These are phyloP conservation scores for Temnothorax longispinosus DNA, from an alignment of 1,140 invertebrate genomes.

Conservation along the genomic window DNA sequence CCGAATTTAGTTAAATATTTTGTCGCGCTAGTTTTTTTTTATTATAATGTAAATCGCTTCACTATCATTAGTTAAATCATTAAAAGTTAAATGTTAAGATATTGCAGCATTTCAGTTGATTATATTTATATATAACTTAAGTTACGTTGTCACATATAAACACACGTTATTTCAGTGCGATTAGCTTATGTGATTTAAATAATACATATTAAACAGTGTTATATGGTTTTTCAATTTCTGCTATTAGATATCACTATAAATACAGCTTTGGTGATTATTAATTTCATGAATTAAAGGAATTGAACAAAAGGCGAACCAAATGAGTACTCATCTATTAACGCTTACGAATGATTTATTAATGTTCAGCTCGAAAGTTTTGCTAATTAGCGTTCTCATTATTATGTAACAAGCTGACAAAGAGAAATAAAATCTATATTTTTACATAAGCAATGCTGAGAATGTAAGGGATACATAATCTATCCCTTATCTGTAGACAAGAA, in stretches of 20 bases:
- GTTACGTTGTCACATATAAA: slow-evolving; percentile 8
- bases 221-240: neutral
- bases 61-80: neutral
- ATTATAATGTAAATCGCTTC: neutral
- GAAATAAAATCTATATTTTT: slow-evolving; percentile 43
- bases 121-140: slow-evolving; percentile 15
- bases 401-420: slow-evolving; percentile 2
- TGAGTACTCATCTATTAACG: no score
- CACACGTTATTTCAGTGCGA: slow-evolving; percentile 27
- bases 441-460: slow-evolving; percentile 45
- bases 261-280: no score
- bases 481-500: no score
- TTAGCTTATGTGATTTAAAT: slow-evolving; percentile 29
- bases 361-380: no score
- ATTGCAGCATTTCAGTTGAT: neutral
- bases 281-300: no score
- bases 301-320: no score
- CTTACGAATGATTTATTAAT: no score
- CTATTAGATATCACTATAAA: no score
- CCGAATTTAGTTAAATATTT: neutral
- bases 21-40: neutral
- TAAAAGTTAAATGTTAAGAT: neutral
- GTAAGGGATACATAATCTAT: neutral
- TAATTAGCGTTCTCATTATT: neutral
- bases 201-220: neutral